Percentiles rank a stretch among this genome's conserved stretches.
Conservation (phyloP, 2,888 invertebrate species). For the Galerucella pusilla region DNA sequence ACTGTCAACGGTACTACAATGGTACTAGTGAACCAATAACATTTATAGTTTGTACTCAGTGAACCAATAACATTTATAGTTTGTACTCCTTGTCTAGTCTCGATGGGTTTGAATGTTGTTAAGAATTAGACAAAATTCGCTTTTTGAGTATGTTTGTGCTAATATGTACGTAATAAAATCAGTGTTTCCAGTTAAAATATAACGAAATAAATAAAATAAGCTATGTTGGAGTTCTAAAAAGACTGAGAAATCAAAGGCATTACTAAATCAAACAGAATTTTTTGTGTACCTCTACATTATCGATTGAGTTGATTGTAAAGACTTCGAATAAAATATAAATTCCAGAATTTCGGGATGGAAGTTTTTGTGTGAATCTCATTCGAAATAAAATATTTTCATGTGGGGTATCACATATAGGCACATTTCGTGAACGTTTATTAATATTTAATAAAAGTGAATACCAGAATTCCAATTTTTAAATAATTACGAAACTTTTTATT, state of each 20-base stretch:
- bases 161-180: too few relatives aligned
- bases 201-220: not conserved
- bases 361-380: not conserved
- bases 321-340: not conserved
- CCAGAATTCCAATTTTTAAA: too few relatives aligned
- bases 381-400: not conserved
- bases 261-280: slow-evolving; percentile 22
- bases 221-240: not conserved
- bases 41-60: too few relatives aligned
- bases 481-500: too few relatives aligned
- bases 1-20: too few relatives aligned
- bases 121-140: too few relatives aligned
- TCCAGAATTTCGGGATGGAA: not conserved
- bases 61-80: too few relatives aligned
- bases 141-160: too few relatives aligned
- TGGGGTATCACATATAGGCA: not conserved
- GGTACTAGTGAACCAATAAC: too few relatives aligned
- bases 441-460: too few relatives aligned
- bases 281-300: slow-evolving; percentile 14
- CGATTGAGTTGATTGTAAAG: not conserved
- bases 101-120: too few relatives aligned
- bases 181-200: not conserved
- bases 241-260: slow-evolving; percentile 10
- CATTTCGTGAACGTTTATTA: not conserved
- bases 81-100: too few relatives aligned